Base-by-base conservation (phyloP, 1,140 invertebrate genomes). In the Zaprionus nigranus region DNA sequence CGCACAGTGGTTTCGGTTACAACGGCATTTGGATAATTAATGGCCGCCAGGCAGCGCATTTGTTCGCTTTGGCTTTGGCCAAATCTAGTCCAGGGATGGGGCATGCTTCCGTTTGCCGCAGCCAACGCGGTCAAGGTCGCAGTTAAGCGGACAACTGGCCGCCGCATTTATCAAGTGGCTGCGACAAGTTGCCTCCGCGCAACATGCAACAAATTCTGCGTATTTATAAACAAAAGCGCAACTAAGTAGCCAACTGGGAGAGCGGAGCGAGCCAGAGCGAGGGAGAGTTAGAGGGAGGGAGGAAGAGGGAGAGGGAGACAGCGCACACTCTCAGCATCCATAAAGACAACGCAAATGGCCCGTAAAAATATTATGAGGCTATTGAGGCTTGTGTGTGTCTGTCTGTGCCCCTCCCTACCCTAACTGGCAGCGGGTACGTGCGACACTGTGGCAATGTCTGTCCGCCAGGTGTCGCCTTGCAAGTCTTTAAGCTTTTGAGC, bases 311-410 rank as follows among this genome's bases (percentile, higher is more conserved):
- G 46, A 26, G 54, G 17, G 28, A 30, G 24, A 36, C 7, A 17
- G n/a, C n/a, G 17, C 57, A 40, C 66, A 63, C 49, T 69, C 66
- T 75, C 66, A 75, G 63, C 70, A 84, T 77, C 81, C 76, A 90
- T 90, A 90, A 82, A 90, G 85, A 82, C 85, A 77, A 69, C 70
- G 34, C 64, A 77, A 85, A 90, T 90, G 85, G 85, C 60, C 86
- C 85, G 73, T 90, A 77, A 90, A 90, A 78, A 90, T 82, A 85
- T 90, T 90, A 82, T 90, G 68, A 82, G 81, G 81, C 84, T 78
- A 75, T 83, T 88, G 81, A 76, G 40, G 40, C 40, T 1, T 9
- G n/a, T 43, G 46, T 11, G 17, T 49, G 30, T 34, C 2, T 26
- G 36, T 43, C 3, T 64, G 63, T 68, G 46, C 78, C 34, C 30